Evolutionary conservation across 2,797 vertebrate genomes (phyloP).

Genomic region (Margarornis squamiger): DNA sequence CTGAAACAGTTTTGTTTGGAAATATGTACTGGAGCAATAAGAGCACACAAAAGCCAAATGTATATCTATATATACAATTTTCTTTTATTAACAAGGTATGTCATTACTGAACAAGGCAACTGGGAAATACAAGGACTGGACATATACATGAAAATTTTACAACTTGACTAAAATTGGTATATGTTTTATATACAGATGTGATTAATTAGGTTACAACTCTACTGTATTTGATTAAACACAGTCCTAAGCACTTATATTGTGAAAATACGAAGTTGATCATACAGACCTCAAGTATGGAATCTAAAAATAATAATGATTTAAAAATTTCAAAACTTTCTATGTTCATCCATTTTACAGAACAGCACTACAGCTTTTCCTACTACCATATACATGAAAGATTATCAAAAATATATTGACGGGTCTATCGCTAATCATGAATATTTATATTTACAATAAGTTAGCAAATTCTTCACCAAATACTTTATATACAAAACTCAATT

Average conservation of each 20-base stretch:
- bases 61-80: slow-evolving; percentile 49
- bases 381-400: slow-evolving; percentile 75
- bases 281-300: slow-evolving; percentile 64
- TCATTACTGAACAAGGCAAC: slow-evolving; percentile 73
- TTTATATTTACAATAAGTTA: slow-evolving; percentile 81
- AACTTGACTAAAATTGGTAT: slow-evolving; percentile 49
- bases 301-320: slow-evolving; percentile 73
- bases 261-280: slow-evolving; percentile 62
- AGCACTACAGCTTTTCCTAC: slow-evolving; percentile 61
- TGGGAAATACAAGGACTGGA: slow-evolving; percentile 67
- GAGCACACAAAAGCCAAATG: neutral
- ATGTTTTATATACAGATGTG: slow-evolving; percentile 45
- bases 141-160: slow-evolving; percentile 64
- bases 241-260: slow-evolving; percentile 59
- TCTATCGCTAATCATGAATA: slow-evolving; percentile 78
- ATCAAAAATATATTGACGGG: slow-evolving; percentile 85
- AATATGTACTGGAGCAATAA: accelerated
- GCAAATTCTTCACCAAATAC: slow-evolving; percentile 78
- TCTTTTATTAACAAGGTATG: slow-evolving; percentile 77
- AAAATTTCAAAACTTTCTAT: slow-evolving; percentile 62
- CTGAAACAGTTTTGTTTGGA: neutral
- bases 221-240: slow-evolving; percentile 49
- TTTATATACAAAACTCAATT: slow-evolving; percentile 82
- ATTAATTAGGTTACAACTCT: slow-evolving; percentile 40
- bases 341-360: slow-evolving; percentile 49